A percentile compares a stretch with the other conserved stretches of the same genome.
These are phyloP conservation scores for Epirrhoe alternata DNA, from an alignment of 2,888 invertebrate genomes.

Conservation along the genomic window DNA sequence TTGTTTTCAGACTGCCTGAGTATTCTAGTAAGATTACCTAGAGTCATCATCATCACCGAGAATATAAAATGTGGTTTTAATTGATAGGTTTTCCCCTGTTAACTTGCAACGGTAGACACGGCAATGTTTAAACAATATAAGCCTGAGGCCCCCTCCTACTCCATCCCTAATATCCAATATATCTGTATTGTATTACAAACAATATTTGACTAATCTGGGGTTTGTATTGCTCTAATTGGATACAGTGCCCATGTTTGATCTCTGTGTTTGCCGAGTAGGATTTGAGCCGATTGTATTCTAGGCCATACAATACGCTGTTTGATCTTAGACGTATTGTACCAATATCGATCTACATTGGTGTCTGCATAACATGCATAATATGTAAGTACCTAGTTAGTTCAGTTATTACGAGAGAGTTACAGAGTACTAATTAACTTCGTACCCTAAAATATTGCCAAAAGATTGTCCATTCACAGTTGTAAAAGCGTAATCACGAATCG, in stretches of 20 bases:
- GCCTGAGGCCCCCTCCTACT: slow-evolving; percentile 41
- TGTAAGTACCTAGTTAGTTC: neutral
- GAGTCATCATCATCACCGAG: no score
- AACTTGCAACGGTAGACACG: slow-evolving; percentile 22
- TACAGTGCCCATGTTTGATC: slow-evolving; percentile 49
- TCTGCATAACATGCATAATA: slow-evolving; percentile 7
- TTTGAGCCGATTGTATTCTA: slow-evolving; percentile 43
- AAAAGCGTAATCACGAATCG: no score
- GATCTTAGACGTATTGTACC: slow-evolving; percentile 28
- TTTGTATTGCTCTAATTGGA: slow-evolving; percentile 73
- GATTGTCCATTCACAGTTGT: no score
- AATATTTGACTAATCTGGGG: slow-evolving; percentile 76
- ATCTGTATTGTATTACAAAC: slow-evolving; percentile 74
- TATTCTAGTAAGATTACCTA: no score
- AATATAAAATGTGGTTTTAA: slow-evolving; percentile 2
- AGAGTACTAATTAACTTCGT: no score
- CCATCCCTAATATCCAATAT: slow-evolving; percentile 66
- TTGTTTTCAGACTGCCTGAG: no score
- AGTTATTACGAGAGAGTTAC: neutral
- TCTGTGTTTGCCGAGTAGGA: slow-evolving; percentile 41
- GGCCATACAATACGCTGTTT: slow-evolving; percentile 38
- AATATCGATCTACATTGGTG: slow-evolving; percentile 16
- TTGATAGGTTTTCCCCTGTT: slow-evolving; percentile 2
- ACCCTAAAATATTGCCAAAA: no score
- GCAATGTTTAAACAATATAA: slow-evolving; percentile 46